A percentile compares a stretch with the other conserved stretches of the same genome.
Evolutionary conservation across 2,888 invertebrate species (phyloP).

Genomic region (Drosophila gaucha): DNA sequence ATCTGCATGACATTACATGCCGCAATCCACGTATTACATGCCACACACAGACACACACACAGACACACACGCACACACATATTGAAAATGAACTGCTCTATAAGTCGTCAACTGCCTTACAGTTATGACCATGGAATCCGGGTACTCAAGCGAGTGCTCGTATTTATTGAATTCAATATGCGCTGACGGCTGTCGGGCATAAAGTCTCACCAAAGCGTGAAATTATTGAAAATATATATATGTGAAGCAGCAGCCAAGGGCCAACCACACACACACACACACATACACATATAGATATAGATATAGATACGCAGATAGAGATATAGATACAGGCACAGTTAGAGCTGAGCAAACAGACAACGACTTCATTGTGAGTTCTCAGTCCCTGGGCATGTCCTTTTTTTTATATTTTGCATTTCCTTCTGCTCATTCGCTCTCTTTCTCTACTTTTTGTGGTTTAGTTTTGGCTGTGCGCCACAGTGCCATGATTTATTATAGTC

Average conservation of each 20-base stretch:
- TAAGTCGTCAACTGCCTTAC: constrained; percentile 61
- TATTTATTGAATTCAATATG: constrained; percentile 79
- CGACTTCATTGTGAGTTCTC: constrained; percentile 42
- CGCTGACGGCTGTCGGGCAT: constrained; percentile 55
- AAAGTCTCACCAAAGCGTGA: constrained; percentile 68
- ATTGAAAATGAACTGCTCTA: constrained; percentile 63
- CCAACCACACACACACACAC: constrained; percentile 16
- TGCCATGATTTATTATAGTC: constrained; percentile 76
- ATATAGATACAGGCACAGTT: constrained; percentile 5
- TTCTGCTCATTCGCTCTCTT: background rate
- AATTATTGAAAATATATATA: constrained; percentile 70
- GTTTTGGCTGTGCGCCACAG: constrained; percentile 55
- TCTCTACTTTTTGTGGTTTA: constrained; percentile 30
- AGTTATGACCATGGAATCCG: constrained; percentile 50
- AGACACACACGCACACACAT: background rate
- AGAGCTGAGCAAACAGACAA: constrained; percentile 38
- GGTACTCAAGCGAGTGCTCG: constrained; percentile 31
- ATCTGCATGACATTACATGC: constrained; percentile 80
- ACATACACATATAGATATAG: constrained; percentile 6
- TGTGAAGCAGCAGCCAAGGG: background rate
- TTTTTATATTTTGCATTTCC: constrained; percentile 11
- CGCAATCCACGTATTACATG: constrained; percentile 77
- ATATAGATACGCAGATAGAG: constrained; percentile 12
- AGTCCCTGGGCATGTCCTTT: constrained; percentile 20
- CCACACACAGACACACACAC: constrained; percentile 7